Percentiles rank a stretch among this genome's conserved stretches.
Evolutionary conservation across 2,888 invertebrate species (phyloP).

Genomic region (Cabera pusaria): DNA sequence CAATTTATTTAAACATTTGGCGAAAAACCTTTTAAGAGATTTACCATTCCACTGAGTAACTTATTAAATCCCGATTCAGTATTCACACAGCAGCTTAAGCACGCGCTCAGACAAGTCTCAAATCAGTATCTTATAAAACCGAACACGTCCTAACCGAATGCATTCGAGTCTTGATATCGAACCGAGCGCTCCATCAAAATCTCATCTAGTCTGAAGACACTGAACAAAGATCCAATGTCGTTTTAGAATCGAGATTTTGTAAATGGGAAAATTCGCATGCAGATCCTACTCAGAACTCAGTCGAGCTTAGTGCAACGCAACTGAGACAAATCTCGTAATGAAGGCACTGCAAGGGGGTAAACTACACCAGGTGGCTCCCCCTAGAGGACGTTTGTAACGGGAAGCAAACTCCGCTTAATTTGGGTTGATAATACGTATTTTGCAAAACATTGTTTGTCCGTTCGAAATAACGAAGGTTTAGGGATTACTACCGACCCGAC

Average conservation of each 20-base stretch:
- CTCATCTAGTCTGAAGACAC: slow-evolving; percentile 48
- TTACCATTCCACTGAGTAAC: no score
- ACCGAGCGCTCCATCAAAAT: slow-evolving; percentile 57
- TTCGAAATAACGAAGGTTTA: slow-evolving; percentile 31
- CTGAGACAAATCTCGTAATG: slow-evolving; percentile 46
- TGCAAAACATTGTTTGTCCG: slow-evolving; percentile 33
- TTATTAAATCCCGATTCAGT: no score
- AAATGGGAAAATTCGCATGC: slow-evolving; percentile 76
- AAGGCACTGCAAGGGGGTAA: slow-evolving; percentile 30
- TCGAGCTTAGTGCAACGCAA: slow-evolving; percentile 56
- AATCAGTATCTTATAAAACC: slow-evolving; percentile 37
- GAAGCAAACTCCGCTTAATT: slow-evolving; percentile 53
- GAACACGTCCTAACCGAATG: slow-evolving; percentile 55
- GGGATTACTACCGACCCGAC: slow-evolving; percentile 31
- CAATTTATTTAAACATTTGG: no score
- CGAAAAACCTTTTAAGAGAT: no score
- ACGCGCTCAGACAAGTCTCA: slow-evolving; percentile 25
- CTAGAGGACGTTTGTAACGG: slow-evolving; percentile 45
- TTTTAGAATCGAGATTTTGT: slow-evolving; percentile 61
- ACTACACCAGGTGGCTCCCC: slow-evolving; percentile 33
- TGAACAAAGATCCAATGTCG: slow-evolving; percentile 52
- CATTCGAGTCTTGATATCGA: slow-evolving; percentile 48
- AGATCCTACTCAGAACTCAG: slow-evolving; percentile 48
- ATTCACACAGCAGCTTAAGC: slow-evolving; percentile 17
- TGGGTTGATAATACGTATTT: slow-evolving; percentile 47